These are phyloP conservation scores for Tyrannus savana DNA, from an alignment of 2,113 vertebrate species.

Conservation along the genomic window DNA sequence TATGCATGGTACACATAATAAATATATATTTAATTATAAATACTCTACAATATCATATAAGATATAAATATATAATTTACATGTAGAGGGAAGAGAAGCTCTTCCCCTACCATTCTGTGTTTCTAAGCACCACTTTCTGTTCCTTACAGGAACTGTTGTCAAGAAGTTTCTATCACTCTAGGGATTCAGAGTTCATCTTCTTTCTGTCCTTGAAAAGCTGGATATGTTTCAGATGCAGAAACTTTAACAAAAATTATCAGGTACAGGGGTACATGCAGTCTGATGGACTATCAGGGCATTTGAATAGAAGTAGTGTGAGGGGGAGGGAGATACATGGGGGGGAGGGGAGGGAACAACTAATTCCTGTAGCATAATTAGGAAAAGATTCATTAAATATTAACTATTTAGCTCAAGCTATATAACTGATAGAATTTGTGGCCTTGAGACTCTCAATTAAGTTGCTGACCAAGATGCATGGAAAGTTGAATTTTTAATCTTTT, in stretches of 20 bases:
- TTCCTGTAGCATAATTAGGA: constrained; percentile 29
- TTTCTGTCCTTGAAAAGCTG: not conserved
- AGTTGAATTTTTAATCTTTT: not conserved
- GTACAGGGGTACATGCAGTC: not conserved
- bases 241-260: not conserved
- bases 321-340: constrained; percentile 7
- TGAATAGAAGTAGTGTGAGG: constrained; percentile 28
- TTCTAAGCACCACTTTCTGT: not conserved
- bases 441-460: not conserved
- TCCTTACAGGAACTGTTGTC: not conserved
- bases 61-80: not conserved
- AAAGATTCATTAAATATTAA: constrained; percentile 37
- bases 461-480: not conserved
- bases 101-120: not conserved
- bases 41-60: not conserved
- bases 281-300: constrained; percentile 5
- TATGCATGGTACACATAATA: not conserved
- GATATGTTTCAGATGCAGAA: not conserved
- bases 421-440: not conserved
- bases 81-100: not conserved
- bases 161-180: not conserved
- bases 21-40: not conserved
- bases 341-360: constrained; percentile 16
- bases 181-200: not conserved
- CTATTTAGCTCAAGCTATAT: not conserved